phyloP scores from a whole-genome alignment of 2,888 invertebrate species.

The Ochropleura leucogaster region DNA sequence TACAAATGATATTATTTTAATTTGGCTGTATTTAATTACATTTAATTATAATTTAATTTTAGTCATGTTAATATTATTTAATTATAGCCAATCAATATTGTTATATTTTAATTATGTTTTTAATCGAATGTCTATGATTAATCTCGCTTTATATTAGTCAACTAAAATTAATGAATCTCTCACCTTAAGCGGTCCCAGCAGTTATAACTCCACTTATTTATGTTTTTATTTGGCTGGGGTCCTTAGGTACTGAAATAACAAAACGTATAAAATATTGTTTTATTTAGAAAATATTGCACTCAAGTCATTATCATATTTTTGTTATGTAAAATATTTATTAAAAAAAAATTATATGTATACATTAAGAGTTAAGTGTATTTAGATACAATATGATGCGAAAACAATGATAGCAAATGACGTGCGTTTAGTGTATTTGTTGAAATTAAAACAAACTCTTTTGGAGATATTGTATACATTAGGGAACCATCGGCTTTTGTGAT shows the following conservation, averaged over 20 bases:
- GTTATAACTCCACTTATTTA: constrained; percentile 10
- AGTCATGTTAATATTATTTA: constrained; percentile 28
- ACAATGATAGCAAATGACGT: neutral
- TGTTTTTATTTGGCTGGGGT: constrained; percentile 9
- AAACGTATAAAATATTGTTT: constrained; percentile 22
- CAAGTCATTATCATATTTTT: constrained; percentile 58
- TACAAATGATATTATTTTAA: constrained; percentile 39
- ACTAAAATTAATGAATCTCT: constrained; percentile 44
- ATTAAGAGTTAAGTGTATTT: constrained; percentile 12
- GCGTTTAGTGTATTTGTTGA: constrained; percentile 8
- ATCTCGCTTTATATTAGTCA: constrained; percentile 29
- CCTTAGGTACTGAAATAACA: constrained; percentile 13
- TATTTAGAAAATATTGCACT: constrained; percentile 41
- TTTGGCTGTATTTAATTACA: constrained; percentile 37
- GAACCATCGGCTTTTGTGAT: constrained; percentile 11
- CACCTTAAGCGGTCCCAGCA: constrained; percentile 27
- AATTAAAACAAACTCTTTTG: constrained; percentile 12
- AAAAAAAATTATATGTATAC: constrained; percentile 24
- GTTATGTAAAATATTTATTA: constrained; percentile 46
- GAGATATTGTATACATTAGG: constrained; percentile 1
- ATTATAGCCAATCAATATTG: constrained; percentile 40
- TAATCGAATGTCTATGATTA: constrained; percentile 36
- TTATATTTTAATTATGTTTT: constrained; percentile 52
- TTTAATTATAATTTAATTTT: constrained; percentile 14
- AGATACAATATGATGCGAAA: neutral